A percentile compares a stretch with the other conserved stretches of the same genome.
Conservation (phyloP, 2,113 vertebrate species). For the Epinephelus moara region DNA sequence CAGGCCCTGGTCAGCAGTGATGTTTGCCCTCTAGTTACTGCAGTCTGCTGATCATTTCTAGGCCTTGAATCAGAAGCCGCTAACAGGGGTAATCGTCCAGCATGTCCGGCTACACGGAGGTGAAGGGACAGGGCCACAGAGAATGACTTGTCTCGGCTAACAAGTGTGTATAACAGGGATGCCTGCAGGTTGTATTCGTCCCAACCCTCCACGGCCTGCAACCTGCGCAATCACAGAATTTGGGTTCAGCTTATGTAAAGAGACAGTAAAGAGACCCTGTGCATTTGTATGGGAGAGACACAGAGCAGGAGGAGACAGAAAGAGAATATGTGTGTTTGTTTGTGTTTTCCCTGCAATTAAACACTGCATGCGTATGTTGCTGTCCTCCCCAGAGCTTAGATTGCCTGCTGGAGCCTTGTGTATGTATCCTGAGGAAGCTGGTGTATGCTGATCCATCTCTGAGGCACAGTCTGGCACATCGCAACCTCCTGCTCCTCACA, state of each 20-base stretch:
- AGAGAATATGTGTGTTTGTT: conserved; percentile 37
- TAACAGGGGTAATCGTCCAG: conserved; percentile 64
- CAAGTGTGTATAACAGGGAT: conserved; percentile 37
- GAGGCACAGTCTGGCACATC: conserved; percentile 88
- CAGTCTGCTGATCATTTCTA: conserved; percentile 67
- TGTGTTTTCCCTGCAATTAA: conserved; percentile 67
- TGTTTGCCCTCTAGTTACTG: conserved; percentile 63
- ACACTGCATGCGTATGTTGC: conserved; percentile 50
- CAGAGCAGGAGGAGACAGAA: conserved; percentile 13
- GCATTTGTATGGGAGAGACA: conserved; percentile 24
- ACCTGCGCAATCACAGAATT: conserved; percentile 28
- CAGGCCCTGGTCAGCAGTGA: conserved; percentile 69
- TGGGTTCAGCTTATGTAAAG: conserved; percentile 25
- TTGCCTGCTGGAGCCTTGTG: conserved; percentile 86
- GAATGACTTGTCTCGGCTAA: conserved; percentile 46
- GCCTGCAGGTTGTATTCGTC: conserved; percentile 45
- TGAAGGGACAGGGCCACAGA: conserved; percentile 48
- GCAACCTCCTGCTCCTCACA: conserved; percentile 84
- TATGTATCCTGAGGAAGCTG: conserved; percentile 91
- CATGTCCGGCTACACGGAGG: conserved; percentile 51
- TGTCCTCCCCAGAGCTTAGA: conserved; percentile 86
- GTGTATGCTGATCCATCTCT: conserved; percentile 87
- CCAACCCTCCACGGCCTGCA: background rate
- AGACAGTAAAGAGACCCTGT: conserved; percentile 34
- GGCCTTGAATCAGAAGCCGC: conserved; percentile 61